These are phyloP conservation scores for Erebia aethiops DNA, from an alignment of 2,888 invertebrate genomes.

Conservation along the genomic window DNA sequence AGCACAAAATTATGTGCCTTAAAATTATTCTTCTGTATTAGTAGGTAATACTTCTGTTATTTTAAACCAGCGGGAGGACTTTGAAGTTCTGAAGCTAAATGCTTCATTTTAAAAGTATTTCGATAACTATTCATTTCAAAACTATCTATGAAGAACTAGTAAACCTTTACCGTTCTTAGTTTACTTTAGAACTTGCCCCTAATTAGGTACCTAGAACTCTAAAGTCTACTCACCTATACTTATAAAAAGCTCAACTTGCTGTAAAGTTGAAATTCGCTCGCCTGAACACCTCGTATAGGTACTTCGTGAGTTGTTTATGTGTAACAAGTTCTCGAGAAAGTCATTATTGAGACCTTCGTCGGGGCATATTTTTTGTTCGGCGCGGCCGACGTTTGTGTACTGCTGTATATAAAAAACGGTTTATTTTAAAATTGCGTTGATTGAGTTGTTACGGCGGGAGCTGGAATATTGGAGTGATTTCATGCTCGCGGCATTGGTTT, in stretches of 20 bases:
- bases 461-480: conserved; percentile 53
- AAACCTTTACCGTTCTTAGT: no score
- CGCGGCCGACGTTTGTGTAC: conserved; percentile 58
- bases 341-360: conserved; percentile 70
- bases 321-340: conserved; percentile 72
- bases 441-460: conserved; percentile 73
- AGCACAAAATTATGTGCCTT: no score
- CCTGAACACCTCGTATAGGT: conserved; percentile 51
- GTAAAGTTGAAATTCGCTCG: conserved; percentile 42
- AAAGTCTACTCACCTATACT: neutral
- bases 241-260: neutral
- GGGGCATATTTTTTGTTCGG: conserved; percentile 62
- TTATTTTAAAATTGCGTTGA: conserved; percentile 77
- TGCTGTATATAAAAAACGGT: conserved; percentile 59
- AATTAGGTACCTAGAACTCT: no score
- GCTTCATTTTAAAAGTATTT: no score
- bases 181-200: no score
- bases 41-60: no score
- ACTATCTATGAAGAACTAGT: no score
- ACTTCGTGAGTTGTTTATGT: conserved; percentile 62
- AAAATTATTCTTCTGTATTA: no score
- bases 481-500: conserved; percentile 57
- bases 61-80: no score
- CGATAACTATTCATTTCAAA: no score
- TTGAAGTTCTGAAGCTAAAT: no score